A percentile compares a stretch with the other conserved stretches of the same genome.
Conservation (phyloP, 2,113 vertebrate species). For the Channa maculata region DNA sequence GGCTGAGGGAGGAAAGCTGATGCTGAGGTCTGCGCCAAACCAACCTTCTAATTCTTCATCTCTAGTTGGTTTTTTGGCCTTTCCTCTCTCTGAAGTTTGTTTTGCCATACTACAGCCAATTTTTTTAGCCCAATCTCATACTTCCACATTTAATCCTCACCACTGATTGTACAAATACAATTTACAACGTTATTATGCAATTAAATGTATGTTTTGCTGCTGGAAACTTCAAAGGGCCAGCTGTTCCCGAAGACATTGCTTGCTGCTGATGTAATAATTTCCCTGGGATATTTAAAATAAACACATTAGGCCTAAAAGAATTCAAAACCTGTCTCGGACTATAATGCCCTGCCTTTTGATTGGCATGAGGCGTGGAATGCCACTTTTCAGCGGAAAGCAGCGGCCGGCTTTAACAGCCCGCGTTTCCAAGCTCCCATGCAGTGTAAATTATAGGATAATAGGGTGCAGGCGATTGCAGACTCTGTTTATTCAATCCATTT, state of each 20-base stretch:
- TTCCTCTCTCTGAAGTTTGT: conserved; percentile 77
- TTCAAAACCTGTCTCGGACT: conserved; percentile 91
- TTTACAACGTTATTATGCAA: conserved; percentile 94
- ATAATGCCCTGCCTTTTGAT: conserved; percentile 88
- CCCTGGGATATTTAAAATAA: conserved; percentile 96
- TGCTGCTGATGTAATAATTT: conserved; percentile 94
- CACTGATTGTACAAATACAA: conserved; percentile 93
- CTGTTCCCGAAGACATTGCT: conserved; percentile 86
- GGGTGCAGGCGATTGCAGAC: conserved; percentile 94
- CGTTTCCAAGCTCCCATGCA: conserved; percentile 93
- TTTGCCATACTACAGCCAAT: conserved; percentile 86
- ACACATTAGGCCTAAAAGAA: conserved; percentile 93
- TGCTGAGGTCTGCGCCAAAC: conserved; percentile 60
- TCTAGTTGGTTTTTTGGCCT: conserved; percentile 67
- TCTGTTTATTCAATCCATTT: conserved; percentile 98
- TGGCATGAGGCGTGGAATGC: conserved; percentile 85
- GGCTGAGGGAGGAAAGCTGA: conserved; percentile 19
- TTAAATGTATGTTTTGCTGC: conserved; percentile 91
- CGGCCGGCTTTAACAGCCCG: conserved; percentile 85
- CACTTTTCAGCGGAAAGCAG: conserved; percentile 86
- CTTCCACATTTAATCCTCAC: conserved; percentile 89
- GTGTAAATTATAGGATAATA: conserved; percentile 98
- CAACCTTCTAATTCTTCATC: conserved; percentile 70
- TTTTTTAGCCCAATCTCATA: conserved; percentile 83
- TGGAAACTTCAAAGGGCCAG: conserved; percentile 86